These are phyloP conservation scores for Sitta europaea DNA, from an alignment of 2,113 vertebrate species.

Conservation along the genomic window DNA sequence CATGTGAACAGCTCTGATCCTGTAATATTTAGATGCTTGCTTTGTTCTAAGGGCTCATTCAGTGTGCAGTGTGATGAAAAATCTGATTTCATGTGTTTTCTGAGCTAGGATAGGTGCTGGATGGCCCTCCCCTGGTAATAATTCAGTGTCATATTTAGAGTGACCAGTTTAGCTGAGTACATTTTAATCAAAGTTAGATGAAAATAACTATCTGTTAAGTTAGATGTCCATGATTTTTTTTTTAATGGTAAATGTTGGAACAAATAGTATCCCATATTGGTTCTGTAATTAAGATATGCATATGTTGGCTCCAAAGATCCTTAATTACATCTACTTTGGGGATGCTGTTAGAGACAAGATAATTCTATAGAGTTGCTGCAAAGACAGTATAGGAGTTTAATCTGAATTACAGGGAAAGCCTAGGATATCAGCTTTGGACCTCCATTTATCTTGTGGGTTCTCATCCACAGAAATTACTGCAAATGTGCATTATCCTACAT, in stretches of 20 bases:
- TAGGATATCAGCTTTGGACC: slow-evolving; percentile 37
- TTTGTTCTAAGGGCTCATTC: background rate
- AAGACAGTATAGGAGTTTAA: slow-evolving; percentile 56
- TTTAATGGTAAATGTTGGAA: slow-evolving; percentile 61
- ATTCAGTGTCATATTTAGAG: background rate
- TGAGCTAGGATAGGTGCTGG: background rate
- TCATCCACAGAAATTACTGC: slow-evolving; percentile 33
- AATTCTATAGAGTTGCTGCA: slow-evolving; percentile 66
- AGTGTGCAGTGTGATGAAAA: background rate
- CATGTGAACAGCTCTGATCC: background rate
- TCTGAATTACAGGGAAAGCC: slow-evolving; percentile 23
- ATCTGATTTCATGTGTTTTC: background rate
- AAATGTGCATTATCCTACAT: background rate
- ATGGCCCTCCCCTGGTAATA: background rate
- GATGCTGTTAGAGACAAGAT: slow-evolving; percentile 58
- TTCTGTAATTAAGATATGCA: slow-evolving; percentile 76
- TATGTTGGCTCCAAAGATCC: slow-evolving; percentile 67
- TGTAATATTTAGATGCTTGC: background rate
- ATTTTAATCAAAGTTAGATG: slow-evolving; percentile 14
- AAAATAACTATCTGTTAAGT: slow-evolving; percentile 45
- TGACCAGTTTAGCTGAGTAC: background rate
- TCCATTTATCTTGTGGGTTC: background rate
- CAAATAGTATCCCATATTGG: slow-evolving; percentile 74
- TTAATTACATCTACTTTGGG: slow-evolving; percentile 71
- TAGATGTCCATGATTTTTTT: slow-evolving; percentile 21